A percentile compares a stretch with the other conserved stretches of the same genome.
Evolutionary conservation across 2,113 vertebrate species (phyloP).

Genomic region (Irena cyanogastra): DNA sequence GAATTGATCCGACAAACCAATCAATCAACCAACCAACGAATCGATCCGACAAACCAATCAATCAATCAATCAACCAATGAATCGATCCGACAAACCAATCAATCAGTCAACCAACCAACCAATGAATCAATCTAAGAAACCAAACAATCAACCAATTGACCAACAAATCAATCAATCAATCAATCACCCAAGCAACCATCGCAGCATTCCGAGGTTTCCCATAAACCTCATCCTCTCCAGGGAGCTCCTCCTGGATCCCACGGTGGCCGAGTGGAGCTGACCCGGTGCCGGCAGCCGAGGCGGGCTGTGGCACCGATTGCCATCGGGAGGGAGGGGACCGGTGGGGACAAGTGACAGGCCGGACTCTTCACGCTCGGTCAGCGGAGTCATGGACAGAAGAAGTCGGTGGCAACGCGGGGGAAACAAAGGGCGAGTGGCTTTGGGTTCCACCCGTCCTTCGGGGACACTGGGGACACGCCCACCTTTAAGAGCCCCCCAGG

Average conservation of each 20-base stretch:
- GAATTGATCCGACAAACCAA: too few relatives aligned
- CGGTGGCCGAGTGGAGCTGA: fast-evolving
- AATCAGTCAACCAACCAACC: fast-evolving
- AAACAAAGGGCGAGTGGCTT: not conserved
- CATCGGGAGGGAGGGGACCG: not conserved
- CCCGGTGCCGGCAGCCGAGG: fast-evolving
- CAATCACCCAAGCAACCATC: fast-evolving
- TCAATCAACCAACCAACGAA: too few relatives aligned
- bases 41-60: fast-evolving
- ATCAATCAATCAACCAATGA: fast-evolving
- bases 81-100: fast-evolving
- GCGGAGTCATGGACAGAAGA: not conserved
- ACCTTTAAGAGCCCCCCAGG: not conserved
- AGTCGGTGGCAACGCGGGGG: not conserved
- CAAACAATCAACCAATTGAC: fast-evolving
- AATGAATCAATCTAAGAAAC: fast-evolving
- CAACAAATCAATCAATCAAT: fast-evolving
- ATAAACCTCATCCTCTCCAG: not conserved
- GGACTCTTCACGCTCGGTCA: fast-evolving
- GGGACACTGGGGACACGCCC: not conserved
- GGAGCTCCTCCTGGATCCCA: not conserved
- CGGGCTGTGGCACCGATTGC: fast-evolving
- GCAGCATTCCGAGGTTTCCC: not conserved
- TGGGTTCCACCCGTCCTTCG: not conserved
- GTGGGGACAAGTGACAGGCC: fast-evolving